A percentile compares a stretch with the other conserved stretches of the same genome.
Conservation (phyloP, 64 coral and sea anemone species). For the Catalaphyllia jardinei region DNA sequence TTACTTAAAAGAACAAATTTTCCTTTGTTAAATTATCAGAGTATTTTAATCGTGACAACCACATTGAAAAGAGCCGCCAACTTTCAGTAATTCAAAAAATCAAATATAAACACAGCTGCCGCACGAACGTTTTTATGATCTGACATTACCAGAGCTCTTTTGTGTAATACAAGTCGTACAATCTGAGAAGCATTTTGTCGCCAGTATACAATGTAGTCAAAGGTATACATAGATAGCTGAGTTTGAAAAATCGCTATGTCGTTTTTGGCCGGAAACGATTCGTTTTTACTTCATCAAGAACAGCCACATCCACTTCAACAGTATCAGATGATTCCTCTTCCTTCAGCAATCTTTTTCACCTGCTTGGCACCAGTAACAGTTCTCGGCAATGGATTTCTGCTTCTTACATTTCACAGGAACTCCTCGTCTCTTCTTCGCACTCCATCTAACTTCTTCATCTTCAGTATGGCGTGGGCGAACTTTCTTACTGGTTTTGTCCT, state of each 20-base stretch:
- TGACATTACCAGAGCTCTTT: neutral
- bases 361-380: slow-evolving; percentile 19
- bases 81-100: neutral
- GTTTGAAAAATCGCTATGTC: neutral
- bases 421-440: slow-evolving; percentile 16
- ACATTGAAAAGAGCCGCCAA: neutral
- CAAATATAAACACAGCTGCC: neutral
- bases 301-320: neutral
- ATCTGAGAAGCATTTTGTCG: neutral
- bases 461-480: slow-evolving; percentile 35
- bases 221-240: neutral
- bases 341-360: slow-evolving; percentile 15
- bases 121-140: neutral
- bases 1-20: neutral
- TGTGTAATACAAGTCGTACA: neutral
- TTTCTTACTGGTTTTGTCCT: slow-evolving; percentile 2
- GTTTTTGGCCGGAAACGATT: neutral
- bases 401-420: slow-evolving; percentile 24
- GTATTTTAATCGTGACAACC: neutral
- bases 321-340: neutral
- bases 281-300: neutral
- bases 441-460: slow-evolving; percentile 31
- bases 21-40: neutral
- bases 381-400: slow-evolving; percentile 28
- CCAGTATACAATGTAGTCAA: neutral